A percentile compares a stretch with the other conserved stretches of the same genome.
Conservation (phyloP, 2,888 invertebrate genomes). For the Caenorhabditis sp. region DNA sequence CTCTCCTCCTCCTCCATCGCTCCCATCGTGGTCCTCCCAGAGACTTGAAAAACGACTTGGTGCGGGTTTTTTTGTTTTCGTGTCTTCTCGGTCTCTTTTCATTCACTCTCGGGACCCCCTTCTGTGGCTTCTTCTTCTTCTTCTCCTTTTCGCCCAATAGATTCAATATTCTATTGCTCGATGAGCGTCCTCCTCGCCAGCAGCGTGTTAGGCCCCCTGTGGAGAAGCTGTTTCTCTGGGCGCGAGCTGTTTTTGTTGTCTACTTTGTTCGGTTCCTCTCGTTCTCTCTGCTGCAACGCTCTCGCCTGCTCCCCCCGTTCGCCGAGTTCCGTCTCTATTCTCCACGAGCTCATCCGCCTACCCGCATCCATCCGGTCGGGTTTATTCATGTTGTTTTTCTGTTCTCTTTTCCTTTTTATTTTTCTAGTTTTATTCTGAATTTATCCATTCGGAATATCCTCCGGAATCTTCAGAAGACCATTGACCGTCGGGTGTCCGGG, state of each 20-base stretch:
- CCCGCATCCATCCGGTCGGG: background rate
- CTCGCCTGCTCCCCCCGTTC: too few species aligned
- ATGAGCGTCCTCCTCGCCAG: background rate
- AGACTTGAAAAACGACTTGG: conserved; percentile 37
- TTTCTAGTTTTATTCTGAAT: too few species aligned
- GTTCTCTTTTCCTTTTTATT: too few species aligned
- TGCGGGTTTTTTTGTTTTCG: conserved; percentile 5
- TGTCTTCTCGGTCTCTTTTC: background rate
- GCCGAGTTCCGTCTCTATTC: too few species aligned
- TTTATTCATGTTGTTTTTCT: too few species aligned
- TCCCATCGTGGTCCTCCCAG: background rate
- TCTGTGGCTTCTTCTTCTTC: conserved; percentile 31
- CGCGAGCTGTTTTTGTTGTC: conserved; percentile 41
- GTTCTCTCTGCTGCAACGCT: too few species aligned
- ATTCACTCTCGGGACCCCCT: conserved; percentile 2
- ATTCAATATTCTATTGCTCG: conserved; percentile 44
- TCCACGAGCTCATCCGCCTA: conserved; percentile 5
- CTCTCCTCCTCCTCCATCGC: background rate
- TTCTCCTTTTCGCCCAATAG: conserved; percentile 13
- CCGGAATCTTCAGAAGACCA: conserved; percentile 4
- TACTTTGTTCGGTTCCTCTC: conserved; percentile 18
- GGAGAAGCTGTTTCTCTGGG: conserved; percentile 30
- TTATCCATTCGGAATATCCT: background rate
- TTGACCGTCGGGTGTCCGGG: conserved; percentile 4
- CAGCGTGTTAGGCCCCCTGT: background rate